Base-by-base conservation (phyloP, 2,113 vertebrate species). In the Aspidoscelis tigris region DNA sequence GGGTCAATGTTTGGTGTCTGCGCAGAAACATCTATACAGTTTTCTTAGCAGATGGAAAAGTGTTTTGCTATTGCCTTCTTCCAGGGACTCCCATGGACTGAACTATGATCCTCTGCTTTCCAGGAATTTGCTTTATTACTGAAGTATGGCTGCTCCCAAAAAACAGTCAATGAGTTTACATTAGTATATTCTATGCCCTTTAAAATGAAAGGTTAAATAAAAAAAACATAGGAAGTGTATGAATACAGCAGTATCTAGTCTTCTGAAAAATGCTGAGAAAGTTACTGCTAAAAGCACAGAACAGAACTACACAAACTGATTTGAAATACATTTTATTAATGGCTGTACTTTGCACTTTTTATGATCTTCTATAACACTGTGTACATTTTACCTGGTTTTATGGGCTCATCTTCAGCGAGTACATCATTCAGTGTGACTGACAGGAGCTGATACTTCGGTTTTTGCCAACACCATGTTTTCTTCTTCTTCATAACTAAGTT, bases 401-500 rank as follows among this genome's bases (percentile, higher is more conserved):
- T 91, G 0, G 93, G 92, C 2, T 86, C 86, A 66, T 96, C 96
- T 84, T 97, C 97, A 44, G 85, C 89, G 14, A 99, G 95, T 24
- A 99, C 85, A 86, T 99, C 97, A 83, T 92, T 97, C 65, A 99
- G 90, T 39, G 86, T 94, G 81, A 98, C 96, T 41, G 97, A 96
- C 68, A 98, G 96, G 77, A 97, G 95, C 20, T 96, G 91, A 86
- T 98, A 98, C 80, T 96, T 99, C 24, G 97, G 95, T 84, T 93
- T 97, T 92, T 99, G 97, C 98, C 98, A 99, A 86, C 95, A 94
- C 98, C 98, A 99, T 84, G 94, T 95, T 61, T 92, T 96, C 66
- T 90, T 97, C 71, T 93, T 96, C 92, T 98, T 99, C 3, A 97
- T 96, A 85, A 99, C 96, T 82, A 99, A 94, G 21, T 95, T 95